Base-by-base conservation (phyloP, 2,797 vertebrate genomes). In the Melanotaenia parkinsoni region DNA sequence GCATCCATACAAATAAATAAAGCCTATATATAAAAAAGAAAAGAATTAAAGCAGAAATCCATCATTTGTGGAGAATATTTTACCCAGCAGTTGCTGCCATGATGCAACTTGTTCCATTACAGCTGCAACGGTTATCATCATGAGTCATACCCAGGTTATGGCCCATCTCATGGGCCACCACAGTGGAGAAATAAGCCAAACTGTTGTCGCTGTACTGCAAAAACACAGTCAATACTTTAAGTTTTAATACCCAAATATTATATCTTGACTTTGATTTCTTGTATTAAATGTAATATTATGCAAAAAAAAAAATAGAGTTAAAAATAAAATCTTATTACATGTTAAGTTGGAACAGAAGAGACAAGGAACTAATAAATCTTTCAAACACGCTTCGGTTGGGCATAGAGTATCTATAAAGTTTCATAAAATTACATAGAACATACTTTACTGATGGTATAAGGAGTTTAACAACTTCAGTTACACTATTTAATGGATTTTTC, bases 61-160 rank as follows among this genome's bases (percentile, higher is more conserved):
- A 58, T 11, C 16, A 59, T 43, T 57, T 54, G 45, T 63, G 18
- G 1, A 56, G 43, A 28, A 60, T 33, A 13, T 30, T 60, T 95
- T 94, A 97, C 96, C 78, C 78, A 0, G 88, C 92, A 38, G 0
- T 0, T 28, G 88, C 68, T 32, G 72, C 1, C 97, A 97, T 97
- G 87, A 97, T 95, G 65, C 92, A 97, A 68, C 22, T 12, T 0
- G 0, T 8, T 26, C 72, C 81, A 0, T 58, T 10, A 61, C 93
- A 93, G 5, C 0, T 18, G 78, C 96, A 96, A 43, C 63, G 57
- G 0, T 0, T 0, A 5, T 56, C 0, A 1, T 98, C 97, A 0
- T 98, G 97, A 64, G 77, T 93, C 95, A 97, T 96, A 43, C 97
- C 96, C 1, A 98, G 82, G 60, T 96, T 96, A 74, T 98, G 97